These are phyloP conservation scores for Nansenia antarctica DNA, from an alignment of 2,113 vertebrate species.

Conservation along the genomic window DNA sequence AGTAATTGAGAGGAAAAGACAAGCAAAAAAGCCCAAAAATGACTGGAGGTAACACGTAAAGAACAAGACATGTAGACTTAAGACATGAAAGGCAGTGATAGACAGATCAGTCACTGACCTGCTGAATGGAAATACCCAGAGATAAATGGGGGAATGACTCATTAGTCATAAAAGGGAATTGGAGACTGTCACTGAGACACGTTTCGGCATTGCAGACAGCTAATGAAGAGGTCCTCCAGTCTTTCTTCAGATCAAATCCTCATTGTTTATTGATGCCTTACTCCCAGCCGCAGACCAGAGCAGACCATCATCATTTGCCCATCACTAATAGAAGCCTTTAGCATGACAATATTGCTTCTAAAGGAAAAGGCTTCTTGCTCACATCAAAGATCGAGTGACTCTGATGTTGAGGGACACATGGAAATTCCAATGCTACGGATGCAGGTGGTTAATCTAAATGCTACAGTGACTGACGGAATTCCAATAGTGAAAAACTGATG, in stretches of 20 bases:
- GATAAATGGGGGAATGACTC: slow-evolving; percentile 61
- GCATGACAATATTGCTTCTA: slow-evolving; percentile 53
- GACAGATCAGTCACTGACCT: slow-evolving; percentile 37
- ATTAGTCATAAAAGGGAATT: slow-evolving; percentile 68
- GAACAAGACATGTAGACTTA: slow-evolving; percentile 62
- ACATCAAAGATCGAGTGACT: slow-evolving; percentile 36
- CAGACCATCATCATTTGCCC: slow-evolving; percentile 53
- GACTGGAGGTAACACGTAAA: slow-evolving; percentile 62
- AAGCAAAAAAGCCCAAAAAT: slow-evolving; percentile 44
- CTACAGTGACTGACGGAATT: not conserved
- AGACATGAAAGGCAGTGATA: slow-evolving; percentile 62
- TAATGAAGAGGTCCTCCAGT: slow-evolving; percentile 71
- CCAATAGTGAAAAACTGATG: not conserved
- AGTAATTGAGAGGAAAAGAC: slow-evolving; percentile 58
- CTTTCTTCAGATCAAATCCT: slow-evolving; percentile 56
- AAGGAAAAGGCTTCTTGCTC: slow-evolving; percentile 32
- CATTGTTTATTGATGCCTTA: slow-evolving; percentile 74
- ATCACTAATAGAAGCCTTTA: slow-evolving; percentile 61
- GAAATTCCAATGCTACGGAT: slow-evolving; percentile 21
- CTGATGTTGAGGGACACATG: slow-evolving; percentile 18
- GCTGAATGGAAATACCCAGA: slow-evolving; percentile 56
- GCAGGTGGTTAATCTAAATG: slow-evolving; percentile 9
- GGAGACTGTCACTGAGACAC: slow-evolving; percentile 43
- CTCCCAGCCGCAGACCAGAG: slow-evolving; percentile 56
- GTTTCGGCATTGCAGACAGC: slow-evolving; percentile 38